These are phyloP conservation scores for Watsonalla cultraria DNA, from an alignment of 2,888 invertebrate genomes.

Conservation along the genomic window DNA sequence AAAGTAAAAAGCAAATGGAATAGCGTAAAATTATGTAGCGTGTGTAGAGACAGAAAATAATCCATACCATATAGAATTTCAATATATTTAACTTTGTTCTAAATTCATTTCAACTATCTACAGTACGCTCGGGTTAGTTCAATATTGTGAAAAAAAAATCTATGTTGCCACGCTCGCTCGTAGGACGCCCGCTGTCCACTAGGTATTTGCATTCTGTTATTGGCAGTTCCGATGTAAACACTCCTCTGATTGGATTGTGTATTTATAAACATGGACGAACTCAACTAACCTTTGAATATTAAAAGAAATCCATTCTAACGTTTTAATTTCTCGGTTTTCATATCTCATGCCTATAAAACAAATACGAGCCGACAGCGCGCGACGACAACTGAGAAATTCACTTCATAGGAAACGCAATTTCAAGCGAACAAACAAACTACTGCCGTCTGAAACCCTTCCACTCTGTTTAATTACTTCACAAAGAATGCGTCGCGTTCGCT, in stretches of 20 bases:
- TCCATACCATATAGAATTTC: no score
- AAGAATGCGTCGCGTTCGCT: constrained; percentile 77
- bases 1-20: no score
- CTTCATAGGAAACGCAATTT: constrained; percentile 76
- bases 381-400: constrained; percentile 59
- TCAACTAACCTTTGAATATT: background rate
- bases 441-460: constrained; percentile 74
- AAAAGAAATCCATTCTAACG: constrained; percentile 7
- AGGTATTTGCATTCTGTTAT: constrained; percentile 73
- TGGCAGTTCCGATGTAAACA: constrained; percentile 65
- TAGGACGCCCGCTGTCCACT: constrained; percentile 41
- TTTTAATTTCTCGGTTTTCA: constrained; percentile 15
- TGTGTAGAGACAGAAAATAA: no score
- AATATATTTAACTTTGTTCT: background rate
- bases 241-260: constrained; percentile 61
- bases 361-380: constrained; percentile 38
- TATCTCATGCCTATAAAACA: constrained; percentile 28
- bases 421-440: constrained; percentile 76
- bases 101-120: constrained; percentile 9
- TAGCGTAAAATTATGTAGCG: no score
- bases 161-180: constrained; percentile 16
- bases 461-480: constrained; percentile 79
- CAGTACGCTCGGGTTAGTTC: constrained; percentile 16
- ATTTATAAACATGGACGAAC: constrained; percentile 24
- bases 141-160: constrained; percentile 26